Percentiles rank a stretch among this genome's conserved stretches.
phyloP scores from a whole-genome alignment of 2,797 vertebrate genomes.

The Mormyrops attenuatus region DNA sequence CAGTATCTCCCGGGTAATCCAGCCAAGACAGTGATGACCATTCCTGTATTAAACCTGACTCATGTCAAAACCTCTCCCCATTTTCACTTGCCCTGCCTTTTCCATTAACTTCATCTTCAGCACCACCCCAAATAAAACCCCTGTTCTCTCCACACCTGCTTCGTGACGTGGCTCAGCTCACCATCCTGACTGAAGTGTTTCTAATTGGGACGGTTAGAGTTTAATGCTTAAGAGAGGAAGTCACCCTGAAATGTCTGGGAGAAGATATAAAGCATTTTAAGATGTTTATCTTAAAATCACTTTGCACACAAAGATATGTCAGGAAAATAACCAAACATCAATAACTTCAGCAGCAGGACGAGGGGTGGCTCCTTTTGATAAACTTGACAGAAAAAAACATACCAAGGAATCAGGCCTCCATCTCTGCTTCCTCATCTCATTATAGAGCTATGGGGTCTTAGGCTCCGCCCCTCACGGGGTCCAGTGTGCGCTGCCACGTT shows the following conservation, averaged over 20 bases:
- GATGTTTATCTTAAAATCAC: neutral
- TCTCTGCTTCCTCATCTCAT: neutral
- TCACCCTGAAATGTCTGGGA: neutral
- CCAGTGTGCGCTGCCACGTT: neutral
- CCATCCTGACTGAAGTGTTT: neutral
- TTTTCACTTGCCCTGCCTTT: neutral
- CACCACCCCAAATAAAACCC: neutral
- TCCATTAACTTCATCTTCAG: neutral
- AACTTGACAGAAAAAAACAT: neutral
- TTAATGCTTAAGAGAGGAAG: neutral
- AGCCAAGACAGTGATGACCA: neutral
- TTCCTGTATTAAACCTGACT: neutral
- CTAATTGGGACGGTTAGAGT: neutral
- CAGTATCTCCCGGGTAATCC: neutral
- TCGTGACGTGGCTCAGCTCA: neutral
- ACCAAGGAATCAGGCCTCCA: neutral
- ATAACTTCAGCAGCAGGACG: neutral
- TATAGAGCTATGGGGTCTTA: neutral
- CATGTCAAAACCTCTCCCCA: neutral
- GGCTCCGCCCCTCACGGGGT: neutral
- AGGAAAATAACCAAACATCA: neutral
- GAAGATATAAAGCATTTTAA: neutral
- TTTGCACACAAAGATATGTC: neutral
- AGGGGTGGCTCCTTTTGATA: neutral
- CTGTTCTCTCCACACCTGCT: neutral